phyloP scores from a whole-genome alignment of 2,888 invertebrate genomes.

The Tenthredo mesomela region DNA sequence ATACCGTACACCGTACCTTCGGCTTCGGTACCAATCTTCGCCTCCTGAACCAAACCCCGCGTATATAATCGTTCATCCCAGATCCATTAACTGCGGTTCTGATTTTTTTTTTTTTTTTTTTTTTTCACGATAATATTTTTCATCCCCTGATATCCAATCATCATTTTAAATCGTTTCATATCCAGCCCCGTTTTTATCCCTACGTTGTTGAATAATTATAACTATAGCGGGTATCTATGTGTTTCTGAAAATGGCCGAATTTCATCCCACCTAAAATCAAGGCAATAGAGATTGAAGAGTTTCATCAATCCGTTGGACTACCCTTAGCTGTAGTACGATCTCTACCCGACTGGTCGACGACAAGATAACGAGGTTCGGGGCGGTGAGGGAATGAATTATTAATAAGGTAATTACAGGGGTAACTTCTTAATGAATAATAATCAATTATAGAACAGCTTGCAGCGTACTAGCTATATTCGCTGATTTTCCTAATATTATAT shows the following conservation, averaged over 20 bases:
- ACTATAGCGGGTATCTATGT: not conserved
- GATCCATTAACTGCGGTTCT: conserved; percentile 20
- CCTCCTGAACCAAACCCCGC: not conserved
- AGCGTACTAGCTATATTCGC: not conserved
- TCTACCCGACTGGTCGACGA: conserved; percentile 2
- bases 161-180: not conserved
- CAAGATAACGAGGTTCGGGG: conserved; percentile 15
- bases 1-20: not conserved
- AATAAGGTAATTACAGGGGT: conserved; percentile 46
- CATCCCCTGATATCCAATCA: not conserved
- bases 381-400: conserved; percentile 39
- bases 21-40: not conserved
- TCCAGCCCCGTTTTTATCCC: not conserved
- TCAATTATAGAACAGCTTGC: conserved; percentile 32
- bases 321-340: not conserved
- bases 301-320: conserved; percentile 4
- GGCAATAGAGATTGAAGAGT: not conserved
- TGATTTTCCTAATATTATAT: not conserved
- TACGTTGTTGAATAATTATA: not conserved
- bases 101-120: not conserved
- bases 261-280: not conserved
- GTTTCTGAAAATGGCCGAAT: not conserved
- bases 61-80: not conserved
- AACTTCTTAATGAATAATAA: conserved; percentile 49
- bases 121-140: not conserved